These are phyloP conservation scores for Agapornis canus DNA, from an alignment of 2,797 vertebrate species.

Conservation along the genomic window DNA sequence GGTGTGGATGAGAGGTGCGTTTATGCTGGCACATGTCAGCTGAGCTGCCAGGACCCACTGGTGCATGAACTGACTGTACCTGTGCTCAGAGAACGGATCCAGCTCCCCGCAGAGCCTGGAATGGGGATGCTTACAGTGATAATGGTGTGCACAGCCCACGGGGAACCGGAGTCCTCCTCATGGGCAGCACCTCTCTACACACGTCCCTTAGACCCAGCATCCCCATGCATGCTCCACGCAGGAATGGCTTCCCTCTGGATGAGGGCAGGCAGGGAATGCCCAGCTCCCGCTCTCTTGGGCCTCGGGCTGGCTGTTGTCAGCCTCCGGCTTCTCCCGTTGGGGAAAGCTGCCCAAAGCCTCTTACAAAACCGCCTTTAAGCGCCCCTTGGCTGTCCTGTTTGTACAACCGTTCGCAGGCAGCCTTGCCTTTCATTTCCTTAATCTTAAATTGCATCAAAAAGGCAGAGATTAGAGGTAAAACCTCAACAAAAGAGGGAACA, in stretches of 20 bases:
- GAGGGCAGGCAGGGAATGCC: neutral
- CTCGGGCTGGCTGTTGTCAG: neutral
- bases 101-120: neutral
- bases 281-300: fast-evolving
- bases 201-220: fast-evolving
- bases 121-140: neutral
- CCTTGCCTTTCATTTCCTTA: slow-evolving; percentile 80
- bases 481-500: slow-evolving; percentile 79
- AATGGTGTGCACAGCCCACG: fast-evolving
- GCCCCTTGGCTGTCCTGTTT: slow-evolving; percentile 73
- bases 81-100: neutral
- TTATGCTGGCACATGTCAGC: neutral
- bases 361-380: slow-evolving; percentile 55
- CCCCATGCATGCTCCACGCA: fast-evolving
- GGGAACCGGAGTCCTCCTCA: fast-evolving
- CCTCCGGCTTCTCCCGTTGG: neutral
- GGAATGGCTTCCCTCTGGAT: fast-evolving
- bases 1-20: neutral
- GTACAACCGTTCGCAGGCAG: slow-evolving; percentile 68
- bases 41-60: neutral
- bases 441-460: slow-evolving; percentile 84
- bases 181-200: fast-evolving
- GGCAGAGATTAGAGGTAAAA: slow-evolving; percentile 83
- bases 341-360: slow-evolving; percentile 58
- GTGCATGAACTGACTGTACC: neutral